These are phyloP conservation scores for Caenorhabditis uteleia DNA, from an alignment of 2,888 invertebrate species.

Conservation along the genomic window DNA sequence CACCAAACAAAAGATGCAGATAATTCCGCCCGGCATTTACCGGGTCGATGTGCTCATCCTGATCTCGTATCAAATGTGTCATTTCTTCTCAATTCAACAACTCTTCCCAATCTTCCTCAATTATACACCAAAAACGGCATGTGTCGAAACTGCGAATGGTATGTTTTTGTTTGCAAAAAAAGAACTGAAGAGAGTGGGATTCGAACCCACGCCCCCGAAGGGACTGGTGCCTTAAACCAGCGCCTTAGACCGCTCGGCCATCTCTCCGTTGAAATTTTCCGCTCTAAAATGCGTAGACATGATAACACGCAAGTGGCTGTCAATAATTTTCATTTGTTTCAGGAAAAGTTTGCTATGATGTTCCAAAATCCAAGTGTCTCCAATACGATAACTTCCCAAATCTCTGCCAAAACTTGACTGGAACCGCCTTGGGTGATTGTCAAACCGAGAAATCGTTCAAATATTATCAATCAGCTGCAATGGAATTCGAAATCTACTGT, in stretches of 20 bases:
- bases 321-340: constrained; percentile 7
- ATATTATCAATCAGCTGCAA: constrained; percentile 49
- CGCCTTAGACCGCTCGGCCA: neutral
- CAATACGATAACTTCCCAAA: constrained; percentile 36
- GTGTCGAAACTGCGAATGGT: constrained; percentile 29
- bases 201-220: constrained; percentile 83
- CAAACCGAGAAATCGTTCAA: constrained; percentile 31
- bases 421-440: constrained; percentile 29
- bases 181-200: constrained; percentile 73
- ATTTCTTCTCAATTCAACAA: constrained; percentile 55
- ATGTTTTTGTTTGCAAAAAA: constrained; percentile 1
- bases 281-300: too few species aligned
- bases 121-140: constrained; percentile 51
- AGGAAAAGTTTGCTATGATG: constrained; percentile 42
- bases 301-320: too few species aligned
- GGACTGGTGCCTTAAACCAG: neutral
- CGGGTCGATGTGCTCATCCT: constrained; percentile 51
- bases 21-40: constrained; percentile 39
- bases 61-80: constrained; percentile 51
- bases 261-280: neutral
- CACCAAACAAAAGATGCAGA: constrained; percentile 5
- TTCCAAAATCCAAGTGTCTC: constrained; percentile 49
- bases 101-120: constrained; percentile 56
- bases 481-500: constrained; percentile 48
- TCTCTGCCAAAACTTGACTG: constrained; percentile 32